Conservation (phyloP, 2,113 vertebrate genomes). For the Eurypyga helias region DNA sequence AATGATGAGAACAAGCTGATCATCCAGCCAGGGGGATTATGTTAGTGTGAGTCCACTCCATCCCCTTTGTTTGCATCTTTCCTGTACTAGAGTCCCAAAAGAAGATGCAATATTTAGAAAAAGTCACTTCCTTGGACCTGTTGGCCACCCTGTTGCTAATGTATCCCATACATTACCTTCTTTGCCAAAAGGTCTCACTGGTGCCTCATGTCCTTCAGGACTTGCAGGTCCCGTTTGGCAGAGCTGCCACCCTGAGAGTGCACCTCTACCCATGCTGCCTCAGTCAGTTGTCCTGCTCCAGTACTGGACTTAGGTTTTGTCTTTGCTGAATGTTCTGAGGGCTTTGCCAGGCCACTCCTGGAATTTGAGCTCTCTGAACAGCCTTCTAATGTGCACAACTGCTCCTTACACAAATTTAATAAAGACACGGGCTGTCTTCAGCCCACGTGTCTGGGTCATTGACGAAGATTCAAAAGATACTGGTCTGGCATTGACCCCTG, state of each 20-base stretch:
- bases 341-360: background rate
- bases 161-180: background rate
- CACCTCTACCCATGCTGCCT: background rate
- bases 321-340: background rate
- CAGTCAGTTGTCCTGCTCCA: background rate
- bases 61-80: background rate
- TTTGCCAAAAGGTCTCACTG: background rate
- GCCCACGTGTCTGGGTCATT: background rate
- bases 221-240: background rate
- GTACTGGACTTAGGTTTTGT: background rate
- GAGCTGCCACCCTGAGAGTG: background rate
- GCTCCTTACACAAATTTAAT: background rate
- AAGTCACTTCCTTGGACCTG: background rate
- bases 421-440: fast-evolving
- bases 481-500: background rate
- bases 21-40: background rate
- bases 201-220: background rate
- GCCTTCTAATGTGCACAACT: background rate
- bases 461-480: background rate
- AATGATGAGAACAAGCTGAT: background rate
- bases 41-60: background rate
- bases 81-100: background rate
- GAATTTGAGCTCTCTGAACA: background rate
- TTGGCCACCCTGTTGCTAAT: background rate
- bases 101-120: background rate